Conservation (phyloP, 2,888 invertebrate species). For the Leistus spinibarbis region DNA sequence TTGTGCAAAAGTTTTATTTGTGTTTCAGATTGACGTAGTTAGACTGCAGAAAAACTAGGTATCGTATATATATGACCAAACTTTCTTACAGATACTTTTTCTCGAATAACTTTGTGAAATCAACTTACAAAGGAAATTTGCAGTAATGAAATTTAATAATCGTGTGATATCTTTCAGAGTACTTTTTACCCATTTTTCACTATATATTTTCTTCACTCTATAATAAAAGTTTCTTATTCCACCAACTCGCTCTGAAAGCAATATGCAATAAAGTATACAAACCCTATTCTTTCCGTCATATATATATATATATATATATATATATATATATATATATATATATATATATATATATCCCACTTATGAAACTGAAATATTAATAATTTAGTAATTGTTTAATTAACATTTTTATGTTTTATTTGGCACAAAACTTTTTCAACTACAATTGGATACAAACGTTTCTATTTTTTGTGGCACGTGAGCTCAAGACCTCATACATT, state of each 20-base stretch:
- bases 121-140: conserved; percentile 34
- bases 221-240: conserved; percentile 1
- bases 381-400: too few relatives aligned
- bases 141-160: conserved; percentile 37
- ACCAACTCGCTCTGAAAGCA: background rate
- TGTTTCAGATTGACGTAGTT: conserved; percentile 28
- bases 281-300: background rate
- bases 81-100: conserved; percentile 32
- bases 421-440: too few relatives aligned
- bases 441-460: too few relatives aligned
- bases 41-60: conserved; percentile 11
- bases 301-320: background rate
- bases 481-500: too few relatives aligned
- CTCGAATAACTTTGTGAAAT: conserved; percentile 30
- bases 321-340: too few relatives aligned
- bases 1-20: conserved; percentile 37
- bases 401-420: too few relatives aligned
- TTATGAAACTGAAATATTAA: too few relatives aligned
- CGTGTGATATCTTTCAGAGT: conserved; percentile 25
- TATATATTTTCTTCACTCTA: background rate
- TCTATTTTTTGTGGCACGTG: too few relatives aligned
- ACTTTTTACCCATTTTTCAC: background rate
- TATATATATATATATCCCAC: too few relatives aligned
- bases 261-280: background rate
- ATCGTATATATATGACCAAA: conserved; percentile 25